These are phyloP conservation scores for Hypena proboscidalis DNA, from an alignment of 2,888 invertebrate species.

Conservation along the genomic window DNA sequence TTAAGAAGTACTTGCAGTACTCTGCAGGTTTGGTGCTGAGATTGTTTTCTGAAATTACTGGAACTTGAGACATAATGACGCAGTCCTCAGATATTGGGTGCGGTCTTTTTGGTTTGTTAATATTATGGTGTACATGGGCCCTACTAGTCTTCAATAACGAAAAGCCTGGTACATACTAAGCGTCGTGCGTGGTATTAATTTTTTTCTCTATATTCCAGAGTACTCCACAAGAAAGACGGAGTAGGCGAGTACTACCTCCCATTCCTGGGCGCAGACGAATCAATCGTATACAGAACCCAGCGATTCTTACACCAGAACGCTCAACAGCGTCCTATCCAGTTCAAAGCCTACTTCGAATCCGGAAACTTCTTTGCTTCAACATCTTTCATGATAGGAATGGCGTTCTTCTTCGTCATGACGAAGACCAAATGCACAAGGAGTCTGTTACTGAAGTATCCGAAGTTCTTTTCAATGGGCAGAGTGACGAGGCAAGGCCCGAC, in stretches of 20 bases:
- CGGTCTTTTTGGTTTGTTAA: too few relatives aligned
- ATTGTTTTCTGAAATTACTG: too few relatives aligned
- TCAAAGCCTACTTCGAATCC: slow-evolving; percentile 89
- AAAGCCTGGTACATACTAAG: too few relatives aligned
- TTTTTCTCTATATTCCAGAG: slow-evolving; percentile 55
- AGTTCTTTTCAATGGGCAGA: slow-evolving; percentile 89
- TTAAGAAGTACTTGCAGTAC: too few relatives aligned
- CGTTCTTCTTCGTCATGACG: slow-evolving; percentile 63
- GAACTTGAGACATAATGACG: too few relatives aligned
- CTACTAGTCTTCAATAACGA: too few relatives aligned
- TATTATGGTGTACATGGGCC: too few relatives aligned
- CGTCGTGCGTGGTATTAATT: too few relatives aligned
- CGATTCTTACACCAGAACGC: slow-evolving; percentile 88
- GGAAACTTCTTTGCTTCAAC: slow-evolving; percentile 67
- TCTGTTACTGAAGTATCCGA: slow-evolving; percentile 56
- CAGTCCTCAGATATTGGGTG: too few relatives aligned
- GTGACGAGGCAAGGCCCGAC: slow-evolving; percentile 88
- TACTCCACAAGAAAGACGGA: slow-evolving; percentile 77
- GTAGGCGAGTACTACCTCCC: slow-evolving; percentile 87
- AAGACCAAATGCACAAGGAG: slow-evolving; percentile 46
- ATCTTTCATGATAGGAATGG: slow-evolving; percentile 81
- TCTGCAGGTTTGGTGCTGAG: too few relatives aligned
- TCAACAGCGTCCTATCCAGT: slow-evolving; percentile 91
- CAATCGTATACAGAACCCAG: slow-evolving; percentile 93
- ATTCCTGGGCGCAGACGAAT: slow-evolving; percentile 93